phyloP scores from a whole-genome alignment of 2,888 invertebrate genomes.

The Scaeva pyrastri region DNA sequence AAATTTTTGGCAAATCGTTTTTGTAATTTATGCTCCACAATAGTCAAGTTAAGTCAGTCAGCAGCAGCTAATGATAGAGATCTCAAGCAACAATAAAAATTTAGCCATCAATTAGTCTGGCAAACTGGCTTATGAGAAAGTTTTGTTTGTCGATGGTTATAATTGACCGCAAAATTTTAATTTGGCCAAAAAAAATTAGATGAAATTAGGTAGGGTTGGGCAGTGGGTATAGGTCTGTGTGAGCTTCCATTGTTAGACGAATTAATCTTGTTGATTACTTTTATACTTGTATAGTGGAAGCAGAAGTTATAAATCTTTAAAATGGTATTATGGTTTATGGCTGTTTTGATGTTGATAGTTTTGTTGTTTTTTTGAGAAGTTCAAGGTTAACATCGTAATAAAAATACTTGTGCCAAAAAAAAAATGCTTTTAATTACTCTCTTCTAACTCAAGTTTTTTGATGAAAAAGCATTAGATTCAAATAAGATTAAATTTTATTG shows the following conservation, averaged over 20 bases:
- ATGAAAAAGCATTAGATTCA: neutral
- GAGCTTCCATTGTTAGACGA: conserved; percentile 51
- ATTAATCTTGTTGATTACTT: conserved; percentile 59
- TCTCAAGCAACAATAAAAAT: conserved; percentile 74
- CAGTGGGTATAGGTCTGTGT: too few species aligned
- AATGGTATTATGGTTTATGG: neutral
- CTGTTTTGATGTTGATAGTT: neutral
- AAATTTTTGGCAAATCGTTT: conserved; percentile 60
- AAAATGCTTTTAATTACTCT: conserved; percentile 15
- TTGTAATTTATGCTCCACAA: conserved; percentile 58
- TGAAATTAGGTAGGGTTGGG: conserved; percentile 37
- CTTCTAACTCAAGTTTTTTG: neutral
- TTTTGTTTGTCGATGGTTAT: conserved; percentile 58
- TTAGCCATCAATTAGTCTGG: conserved; percentile 75
- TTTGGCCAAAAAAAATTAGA: conserved; percentile 42
- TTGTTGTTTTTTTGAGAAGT: conserved; percentile 23
- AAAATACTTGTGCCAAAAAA: neutral
- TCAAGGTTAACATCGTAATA: conserved; percentile 53
- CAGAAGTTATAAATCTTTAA: conserved; percentile 19
- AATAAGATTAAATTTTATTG: too few species aligned
- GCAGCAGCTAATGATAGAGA: conserved; percentile 66
- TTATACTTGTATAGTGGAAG: conserved; percentile 24
- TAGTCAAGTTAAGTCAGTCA: conserved; percentile 66
- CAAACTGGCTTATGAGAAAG: conserved; percentile 13
- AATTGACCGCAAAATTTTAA: conserved; percentile 65